Conservation (phyloP, 1,140 invertebrate genomes). For the Trypoxylus dichotomus region DNA sequence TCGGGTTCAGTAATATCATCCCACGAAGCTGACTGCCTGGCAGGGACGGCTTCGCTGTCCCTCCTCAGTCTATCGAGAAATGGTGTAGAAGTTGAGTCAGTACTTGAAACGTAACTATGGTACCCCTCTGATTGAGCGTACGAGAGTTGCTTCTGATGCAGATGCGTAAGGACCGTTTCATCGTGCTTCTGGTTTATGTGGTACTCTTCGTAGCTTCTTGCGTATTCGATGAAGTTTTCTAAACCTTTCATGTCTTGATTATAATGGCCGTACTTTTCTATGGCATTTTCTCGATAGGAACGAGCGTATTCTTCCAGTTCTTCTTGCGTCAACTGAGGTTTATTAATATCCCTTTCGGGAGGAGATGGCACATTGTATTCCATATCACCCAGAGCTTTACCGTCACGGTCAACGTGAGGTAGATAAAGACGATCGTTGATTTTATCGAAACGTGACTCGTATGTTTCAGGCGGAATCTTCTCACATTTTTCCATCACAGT, state of each 20-base stretch:
- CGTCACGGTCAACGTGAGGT: slow-evolving; percentile 68
- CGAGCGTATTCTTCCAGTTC: slow-evolving; percentile 73
- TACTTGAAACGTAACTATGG: slow-evolving; percentile 79
- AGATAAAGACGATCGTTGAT: slow-evolving; percentile 56
- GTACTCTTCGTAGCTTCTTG: slow-evolving; percentile 56
- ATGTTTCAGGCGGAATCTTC: slow-evolving; percentile 68
- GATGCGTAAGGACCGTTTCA: slow-evolving; percentile 55
- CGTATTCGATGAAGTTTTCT: slow-evolving; percentile 54
- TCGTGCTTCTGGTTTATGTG: slow-evolving; percentile 44
- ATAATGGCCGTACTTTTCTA: slow-evolving; percentile 36
- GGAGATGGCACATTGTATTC: slow-evolving; percentile 76
- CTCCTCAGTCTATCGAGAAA: slow-evolving; percentile 70
- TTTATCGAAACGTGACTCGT: slow-evolving; percentile 57
- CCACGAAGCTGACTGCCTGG: slow-evolving; percentile 56
- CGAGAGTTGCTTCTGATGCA: slow-evolving; percentile 74
- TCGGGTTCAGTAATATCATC: slow-evolving; percentile 55
- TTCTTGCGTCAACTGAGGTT: slow-evolving; percentile 64
- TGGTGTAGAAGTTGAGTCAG: slow-evolving; percentile 76
- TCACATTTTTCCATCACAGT: slow-evolving; percentile 76
- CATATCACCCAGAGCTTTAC: slow-evolving; percentile 64
- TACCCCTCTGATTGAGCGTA: slow-evolving; percentile 83
- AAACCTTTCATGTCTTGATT: slow-evolving; percentile 37
- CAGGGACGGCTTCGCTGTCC: slow-evolving; percentile 63
- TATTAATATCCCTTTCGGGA: slow-evolving; percentile 67
- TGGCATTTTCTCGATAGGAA: slow-evolving; percentile 59